A percentile compares a stretch with the other conserved stretches of the same genome.
These are phyloP conservation scores for Chaetophractus vellerosus DNA, from an alignment of 2,797 vertebrate species.

Conservation along the genomic window DNA sequence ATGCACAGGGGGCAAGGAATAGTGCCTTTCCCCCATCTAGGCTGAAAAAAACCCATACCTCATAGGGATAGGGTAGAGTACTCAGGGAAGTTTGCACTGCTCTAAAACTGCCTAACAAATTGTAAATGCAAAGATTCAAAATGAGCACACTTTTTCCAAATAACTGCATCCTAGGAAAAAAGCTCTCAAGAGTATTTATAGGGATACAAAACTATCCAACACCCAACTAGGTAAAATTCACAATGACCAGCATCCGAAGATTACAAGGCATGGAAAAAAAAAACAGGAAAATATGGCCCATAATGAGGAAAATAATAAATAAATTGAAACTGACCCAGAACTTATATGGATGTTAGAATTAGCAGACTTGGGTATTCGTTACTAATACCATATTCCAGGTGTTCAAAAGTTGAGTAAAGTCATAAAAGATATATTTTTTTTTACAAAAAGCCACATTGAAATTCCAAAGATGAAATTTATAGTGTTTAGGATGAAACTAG, in stretches of 20 bases:
- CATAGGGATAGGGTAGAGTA: not conserved
- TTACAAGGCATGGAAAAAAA: not conserved
- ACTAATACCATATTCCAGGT: not conserved
- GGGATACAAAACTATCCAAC: not conserved
- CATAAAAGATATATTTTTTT: not conserved
- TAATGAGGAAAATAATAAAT: not conserved
- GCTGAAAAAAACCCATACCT: not conserved
- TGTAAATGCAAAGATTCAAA: not conserved
- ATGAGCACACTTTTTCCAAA: not conserved
- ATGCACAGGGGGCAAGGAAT: not conserved
- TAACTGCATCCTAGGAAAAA: not conserved
- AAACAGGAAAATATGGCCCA: not conserved
- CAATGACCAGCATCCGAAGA: not conserved
- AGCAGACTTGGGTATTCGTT: not conserved
- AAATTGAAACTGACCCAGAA: not conserved
- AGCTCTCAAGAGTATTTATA: slow-evolving; percentile 8
- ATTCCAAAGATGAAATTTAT: slow-evolving; percentile 17
- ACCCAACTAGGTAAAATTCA: not conserved
- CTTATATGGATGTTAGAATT: slow-evolving; percentile 4
- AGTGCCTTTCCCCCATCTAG: not conserved
- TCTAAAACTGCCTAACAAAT: not conserved
- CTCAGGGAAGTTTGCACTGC: not conserved
- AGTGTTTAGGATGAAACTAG: not conserved
- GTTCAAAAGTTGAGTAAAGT: not conserved
- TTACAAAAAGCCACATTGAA: not conserved